Evolutionary conservation across 2,888 invertebrate species (phyloP), one percentile per base, ranked within the genome.

Genomic region (Euclidia mi): DNA sequence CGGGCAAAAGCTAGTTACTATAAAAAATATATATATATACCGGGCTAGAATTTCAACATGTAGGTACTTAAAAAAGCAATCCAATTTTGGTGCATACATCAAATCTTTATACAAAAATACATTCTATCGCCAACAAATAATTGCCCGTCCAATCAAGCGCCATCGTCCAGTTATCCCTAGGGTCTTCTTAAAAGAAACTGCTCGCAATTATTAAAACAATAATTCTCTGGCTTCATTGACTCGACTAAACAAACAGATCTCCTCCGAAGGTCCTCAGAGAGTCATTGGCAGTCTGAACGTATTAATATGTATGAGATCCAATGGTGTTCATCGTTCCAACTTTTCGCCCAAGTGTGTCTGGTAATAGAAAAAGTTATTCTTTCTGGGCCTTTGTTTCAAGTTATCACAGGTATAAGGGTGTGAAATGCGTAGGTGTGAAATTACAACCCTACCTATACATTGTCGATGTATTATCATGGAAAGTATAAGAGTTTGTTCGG

Each of bases 231-330:
- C 42, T 63, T 64, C 67, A 74, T 70, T 65, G 65, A 68, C 58
- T 63, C 41, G 62, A 71, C 65, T 74, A 78, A 75, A 80, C 79
- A 83, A 82, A 84, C 73, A 81, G 76, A 79, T 77, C 66, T 66
- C 29, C 49, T 73, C 63, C 65, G 63, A 77, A 78, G 57, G 56
- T 74, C 76, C 78, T 74, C 58, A 45, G 79, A 81, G 79, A 84
- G 82, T 84, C 84, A 81, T 83, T 81, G 76, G 68, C 77, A 82
- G 84, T 85, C 78, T 72, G 67, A 78, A 70, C 74, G 70, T 78
- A 87, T 88, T 85, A 89, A 88, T 88, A 88, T 89, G 87, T 88
- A 89, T 89, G 85, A 88, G 82, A 69, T 46, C 57, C 61, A 31
- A 72, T 69, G 63, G 63, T 77, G 81, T 78, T 79, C 76, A 78